Evolutionary conservation across 2,888 invertebrate genomes (phyloP).

Genomic region (Metalampra italica): DNA sequence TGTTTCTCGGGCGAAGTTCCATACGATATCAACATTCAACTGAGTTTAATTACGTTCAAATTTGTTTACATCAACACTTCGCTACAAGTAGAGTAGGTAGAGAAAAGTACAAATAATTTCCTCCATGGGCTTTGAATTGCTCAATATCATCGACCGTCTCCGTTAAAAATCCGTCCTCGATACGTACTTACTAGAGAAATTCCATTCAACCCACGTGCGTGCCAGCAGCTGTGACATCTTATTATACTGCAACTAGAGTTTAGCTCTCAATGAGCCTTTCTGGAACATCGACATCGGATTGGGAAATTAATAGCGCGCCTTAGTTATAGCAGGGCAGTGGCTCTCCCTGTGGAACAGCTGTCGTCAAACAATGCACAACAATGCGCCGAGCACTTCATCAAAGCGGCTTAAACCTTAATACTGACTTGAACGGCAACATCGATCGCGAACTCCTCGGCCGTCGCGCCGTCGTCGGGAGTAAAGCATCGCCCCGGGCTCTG

Average conservation of each 20-base stretch:
- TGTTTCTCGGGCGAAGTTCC: conserved; percentile 30
- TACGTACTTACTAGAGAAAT: too few species aligned
- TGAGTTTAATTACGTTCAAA: neutral
- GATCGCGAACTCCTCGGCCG: conserved; percentile 37
- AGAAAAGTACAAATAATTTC: too few species aligned
- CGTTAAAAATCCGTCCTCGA: neutral
- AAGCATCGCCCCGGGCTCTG: conserved; percentile 44
- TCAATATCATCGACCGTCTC: too few species aligned
- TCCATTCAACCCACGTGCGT: too few species aligned
- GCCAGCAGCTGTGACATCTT: conserved; percentile 32
- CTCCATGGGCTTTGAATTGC: too few species aligned
- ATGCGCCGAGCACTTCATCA: conserved; percentile 18
- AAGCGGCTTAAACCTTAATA: conserved; percentile 40
- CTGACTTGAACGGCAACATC: conserved; percentile 46
- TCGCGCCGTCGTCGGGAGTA: conserved; percentile 39
- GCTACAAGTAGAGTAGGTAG: too few species aligned
- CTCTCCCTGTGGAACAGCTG: conserved; percentile 30
- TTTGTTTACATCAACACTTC: too few species aligned
- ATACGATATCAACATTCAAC: conserved; percentile 5
- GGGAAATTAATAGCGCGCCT: conserved; percentile 27
- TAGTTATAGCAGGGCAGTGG: conserved; percentile 26
- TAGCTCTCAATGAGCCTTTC: conserved; percentile 2
- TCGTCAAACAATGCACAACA: conserved; percentile 17
- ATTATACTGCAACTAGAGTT: conserved; percentile 20
- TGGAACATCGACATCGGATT: conserved; percentile 10